These are phyloP conservation scores for Lepus europaeus DNA, from an alignment of 2,113 vertebrate genomes.

Conservation along the genomic window DNA sequence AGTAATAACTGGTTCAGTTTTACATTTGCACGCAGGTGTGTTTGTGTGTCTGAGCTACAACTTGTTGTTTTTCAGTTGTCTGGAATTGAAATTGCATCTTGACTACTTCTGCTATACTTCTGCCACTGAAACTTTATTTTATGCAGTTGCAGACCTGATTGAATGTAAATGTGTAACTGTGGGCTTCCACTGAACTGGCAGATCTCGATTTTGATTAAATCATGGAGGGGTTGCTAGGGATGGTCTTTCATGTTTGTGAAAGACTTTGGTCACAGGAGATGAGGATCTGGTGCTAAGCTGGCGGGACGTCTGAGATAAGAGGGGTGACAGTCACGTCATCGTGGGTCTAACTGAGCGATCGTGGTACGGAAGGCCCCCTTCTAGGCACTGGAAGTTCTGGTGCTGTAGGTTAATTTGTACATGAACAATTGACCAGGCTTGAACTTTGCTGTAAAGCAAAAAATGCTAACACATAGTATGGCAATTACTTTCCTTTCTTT, in stretches of 20 bases:
- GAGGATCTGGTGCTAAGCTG: neutral
- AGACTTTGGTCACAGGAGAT: neutral
- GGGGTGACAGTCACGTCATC: neutral
- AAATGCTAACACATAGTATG: neutral
- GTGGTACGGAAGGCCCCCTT: neutral
- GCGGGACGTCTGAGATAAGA: neutral
- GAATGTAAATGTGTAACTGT: neutral
- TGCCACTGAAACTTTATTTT: neutral
- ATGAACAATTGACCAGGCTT: neutral
- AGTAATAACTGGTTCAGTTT: neutral
- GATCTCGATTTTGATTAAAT: neutral
- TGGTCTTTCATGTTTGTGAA: neutral
- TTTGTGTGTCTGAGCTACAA: neutral
- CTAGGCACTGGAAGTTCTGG: neutral
- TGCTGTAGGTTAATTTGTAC: constrained; percentile 2
- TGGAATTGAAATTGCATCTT: neutral
- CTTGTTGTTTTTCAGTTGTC: neutral
- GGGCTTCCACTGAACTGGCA: neutral
- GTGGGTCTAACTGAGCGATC: neutral
- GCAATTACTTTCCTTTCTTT: neutral
- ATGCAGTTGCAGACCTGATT: neutral
- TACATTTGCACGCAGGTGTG: neutral
- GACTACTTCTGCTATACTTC: neutral
- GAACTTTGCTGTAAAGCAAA: neutral
- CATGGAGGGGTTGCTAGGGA: neutral